These are phyloP conservation scores for Syngnathoides biaculeatus DNA, from an alignment of 2,113 vertebrate species.

Conservation along the genomic window DNA sequence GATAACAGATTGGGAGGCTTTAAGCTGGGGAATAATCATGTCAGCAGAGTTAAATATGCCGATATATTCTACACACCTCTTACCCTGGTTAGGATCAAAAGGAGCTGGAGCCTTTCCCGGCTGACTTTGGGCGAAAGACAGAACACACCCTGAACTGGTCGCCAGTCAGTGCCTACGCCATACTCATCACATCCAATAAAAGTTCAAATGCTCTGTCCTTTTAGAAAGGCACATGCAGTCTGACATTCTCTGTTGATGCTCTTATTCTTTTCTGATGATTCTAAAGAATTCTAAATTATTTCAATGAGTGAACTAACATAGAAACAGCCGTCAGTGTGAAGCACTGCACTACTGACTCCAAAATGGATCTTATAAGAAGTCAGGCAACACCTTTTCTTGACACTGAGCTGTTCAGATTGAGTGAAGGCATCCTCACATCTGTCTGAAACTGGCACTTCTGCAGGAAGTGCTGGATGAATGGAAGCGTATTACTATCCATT, in stretches of 20 bases:
- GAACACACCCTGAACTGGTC: too few relatives aligned
- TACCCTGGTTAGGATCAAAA: too few relatives aligned
- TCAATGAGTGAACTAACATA: neutral
- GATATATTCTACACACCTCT: neutral
- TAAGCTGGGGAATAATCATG: neutral
- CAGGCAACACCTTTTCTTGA: neutral
- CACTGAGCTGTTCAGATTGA: slow-evolving; percentile 1
- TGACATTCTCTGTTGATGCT: too few relatives aligned
- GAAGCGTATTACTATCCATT: neutral
- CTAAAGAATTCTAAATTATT: neutral
- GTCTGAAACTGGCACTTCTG: slow-evolving; percentile 5
- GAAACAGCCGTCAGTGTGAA: too few relatives aligned
- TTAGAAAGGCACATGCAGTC: too few relatives aligned
- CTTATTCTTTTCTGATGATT: too few relatives aligned
- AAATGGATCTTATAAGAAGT: neutral
- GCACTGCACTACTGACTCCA: neutral
- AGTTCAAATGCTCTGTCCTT: neutral
- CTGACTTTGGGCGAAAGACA: too few relatives aligned
- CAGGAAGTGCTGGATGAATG: slow-evolving; percentile 9
- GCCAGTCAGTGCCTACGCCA: too few relatives aligned
- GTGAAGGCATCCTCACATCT: neutral
- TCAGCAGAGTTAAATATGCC: neutral
- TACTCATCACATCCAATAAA: too few relatives aligned
- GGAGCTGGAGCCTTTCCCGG: too few relatives aligned
- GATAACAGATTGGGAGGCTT: neutral